These are phyloP conservation scores for Cyanistes caeruleus DNA, from an alignment of 2,113 vertebrate genomes.

Conservation along the genomic window DNA sequence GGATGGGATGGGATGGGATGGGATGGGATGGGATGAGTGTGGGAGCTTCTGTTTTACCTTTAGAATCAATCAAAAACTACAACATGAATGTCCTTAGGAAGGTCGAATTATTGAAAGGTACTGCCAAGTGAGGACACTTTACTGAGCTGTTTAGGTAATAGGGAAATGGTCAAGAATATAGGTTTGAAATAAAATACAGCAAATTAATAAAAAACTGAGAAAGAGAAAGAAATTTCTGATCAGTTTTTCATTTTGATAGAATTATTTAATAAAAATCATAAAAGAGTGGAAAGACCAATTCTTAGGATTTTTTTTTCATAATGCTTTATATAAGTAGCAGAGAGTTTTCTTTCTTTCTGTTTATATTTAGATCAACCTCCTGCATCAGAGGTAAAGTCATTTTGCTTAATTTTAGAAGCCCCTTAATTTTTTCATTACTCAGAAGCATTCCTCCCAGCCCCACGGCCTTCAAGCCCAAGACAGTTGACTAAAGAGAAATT, in stretches of 20 bases:
- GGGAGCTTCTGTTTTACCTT: background rate
- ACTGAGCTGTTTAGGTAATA: background rate
- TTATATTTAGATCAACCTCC: slow-evolving; percentile 73
- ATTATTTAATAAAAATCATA: slow-evolving; percentile 55
- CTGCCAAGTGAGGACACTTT: background rate
- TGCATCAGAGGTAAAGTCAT: slow-evolving; percentile 66
- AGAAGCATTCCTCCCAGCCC: slow-evolving; percentile 5
- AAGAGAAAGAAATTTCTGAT: background rate
- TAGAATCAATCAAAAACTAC: background rate
- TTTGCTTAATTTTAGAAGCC: slow-evolving; percentile 73
- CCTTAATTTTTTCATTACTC: slow-evolving; percentile 62
- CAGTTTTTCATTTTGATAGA: background rate
- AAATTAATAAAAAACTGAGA: background rate
- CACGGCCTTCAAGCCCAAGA: slow-evolving; percentile 66
- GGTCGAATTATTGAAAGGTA: background rate
- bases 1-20: background rate
- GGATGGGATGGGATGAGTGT: fast-evolving
- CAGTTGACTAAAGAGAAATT: slow-evolving; percentile 74
- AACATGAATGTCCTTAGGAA: background rate
- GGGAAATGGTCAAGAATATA: background rate
- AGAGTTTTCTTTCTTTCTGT: slow-evolving; percentile 61
- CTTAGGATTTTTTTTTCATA: background rate
- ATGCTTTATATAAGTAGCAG: slow-evolving; percentile 46
- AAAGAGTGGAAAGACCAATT: slow-evolving; percentile 37
- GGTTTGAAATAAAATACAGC: background rate